Evolutionary conservation across 2,888 invertebrate species (phyloP).

Genomic region (Ectemnius lituratus): DNA sequence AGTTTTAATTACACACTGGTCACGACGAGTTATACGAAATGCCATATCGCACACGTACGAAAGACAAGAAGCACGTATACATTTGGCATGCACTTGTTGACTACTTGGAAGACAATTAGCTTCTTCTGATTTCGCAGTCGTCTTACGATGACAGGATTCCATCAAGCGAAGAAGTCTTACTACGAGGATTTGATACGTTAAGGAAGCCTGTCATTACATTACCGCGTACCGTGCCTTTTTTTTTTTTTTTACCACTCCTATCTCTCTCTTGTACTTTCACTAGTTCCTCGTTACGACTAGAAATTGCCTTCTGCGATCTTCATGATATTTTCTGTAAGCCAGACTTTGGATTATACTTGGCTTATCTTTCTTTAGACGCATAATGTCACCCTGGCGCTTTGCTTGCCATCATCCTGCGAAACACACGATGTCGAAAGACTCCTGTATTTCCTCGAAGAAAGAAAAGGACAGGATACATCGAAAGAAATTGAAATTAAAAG

Average conservation of each 20-base stretch:
- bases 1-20: too few relatives aligned
- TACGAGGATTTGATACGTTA: too few relatives aligned
- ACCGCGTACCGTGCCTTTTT: not conserved
- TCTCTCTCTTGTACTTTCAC: conserved; percentile 1
- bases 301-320: not conserved
- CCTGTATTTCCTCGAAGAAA: conserved; percentile 79
- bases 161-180: too few relatives aligned
- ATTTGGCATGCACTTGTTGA: too few relatives aligned
- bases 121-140: too few relatives aligned
- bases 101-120: too few relatives aligned
- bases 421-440: conserved; percentile 78
- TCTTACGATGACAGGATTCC: too few relatives aligned
- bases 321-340: not conserved
- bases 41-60: too few relatives aligned
- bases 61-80: too few relatives aligned
- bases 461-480: conserved; percentile 76
- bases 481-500: conserved; percentile 63
- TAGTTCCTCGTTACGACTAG: not conserved
- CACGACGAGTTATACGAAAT: too few relatives aligned
- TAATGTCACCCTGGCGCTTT: conserved; percentile 72
- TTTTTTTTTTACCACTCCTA: not conserved
- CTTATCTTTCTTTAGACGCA: conserved; percentile 17
- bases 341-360: not conserved
- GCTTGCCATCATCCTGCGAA: conserved; percentile 79
- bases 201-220: not conserved